Evolutionary conservation across 2,797 vertebrate species (phyloP).

Genomic region (Coracias cyanogaster): DNA sequence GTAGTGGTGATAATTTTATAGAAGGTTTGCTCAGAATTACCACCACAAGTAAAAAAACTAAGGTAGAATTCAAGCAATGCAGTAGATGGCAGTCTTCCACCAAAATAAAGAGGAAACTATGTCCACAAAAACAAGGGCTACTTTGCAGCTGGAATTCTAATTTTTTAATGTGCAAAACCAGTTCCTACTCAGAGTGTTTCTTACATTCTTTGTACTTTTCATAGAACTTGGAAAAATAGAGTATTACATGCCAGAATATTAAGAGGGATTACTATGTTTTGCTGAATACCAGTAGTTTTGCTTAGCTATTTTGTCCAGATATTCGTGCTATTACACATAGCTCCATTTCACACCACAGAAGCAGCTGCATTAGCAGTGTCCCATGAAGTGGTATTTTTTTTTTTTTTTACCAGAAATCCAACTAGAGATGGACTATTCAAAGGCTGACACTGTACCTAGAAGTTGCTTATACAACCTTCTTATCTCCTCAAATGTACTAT

Average conservation of each 20-base stretch:
- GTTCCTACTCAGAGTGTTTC: neutral
- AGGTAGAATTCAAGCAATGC: neutral
- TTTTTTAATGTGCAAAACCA: neutral
- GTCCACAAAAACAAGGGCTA: neutral
- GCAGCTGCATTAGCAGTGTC: neutral
- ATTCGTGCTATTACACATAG: neutral
- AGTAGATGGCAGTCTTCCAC: slow-evolving; percentile 61
- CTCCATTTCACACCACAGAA: neutral
- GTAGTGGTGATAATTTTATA: neutral
- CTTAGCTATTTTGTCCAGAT: neutral
- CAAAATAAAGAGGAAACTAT: neutral
- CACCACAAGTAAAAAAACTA: neutral
- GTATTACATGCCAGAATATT: neutral
- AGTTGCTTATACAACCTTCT: neutral
- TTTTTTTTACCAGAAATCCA: neutral
- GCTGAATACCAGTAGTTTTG: neutral
- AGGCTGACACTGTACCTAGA: neutral
- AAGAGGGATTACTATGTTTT: neutral
- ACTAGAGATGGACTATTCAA: neutral
- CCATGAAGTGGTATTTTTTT: neutral
- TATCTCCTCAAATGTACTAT: neutral
- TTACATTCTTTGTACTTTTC: neutral
- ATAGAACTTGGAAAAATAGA: neutral
- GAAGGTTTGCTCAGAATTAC: neutral
- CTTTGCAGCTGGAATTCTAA: neutral